Conservation (phyloP, 1,140 invertebrate species). For the Mylabris phalerata region DNA sequence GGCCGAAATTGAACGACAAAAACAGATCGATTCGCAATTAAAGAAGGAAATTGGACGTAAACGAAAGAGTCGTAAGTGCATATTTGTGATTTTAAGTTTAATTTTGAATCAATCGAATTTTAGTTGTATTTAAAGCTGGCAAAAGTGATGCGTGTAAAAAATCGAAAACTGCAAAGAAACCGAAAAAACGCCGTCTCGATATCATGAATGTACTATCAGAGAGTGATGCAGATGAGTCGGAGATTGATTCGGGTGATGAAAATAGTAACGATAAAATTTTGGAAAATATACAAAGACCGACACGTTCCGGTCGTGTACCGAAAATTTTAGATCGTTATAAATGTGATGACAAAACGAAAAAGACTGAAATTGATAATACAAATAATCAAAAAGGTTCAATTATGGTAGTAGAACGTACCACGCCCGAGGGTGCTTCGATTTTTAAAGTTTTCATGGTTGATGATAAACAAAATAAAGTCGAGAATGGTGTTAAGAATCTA, state of each 20-base stretch:
- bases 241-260: constrained; percentile 23
- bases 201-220: constrained; percentile 16
- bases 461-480: constrained; percentile 36
- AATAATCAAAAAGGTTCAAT: constrained; percentile 35
- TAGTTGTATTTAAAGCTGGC: background rate
- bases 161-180: constrained; percentile 8
- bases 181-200: constrained; percentile 6
- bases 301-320: constrained; percentile 29
- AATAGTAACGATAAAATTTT: constrained; percentile 6
- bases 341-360: background rate
- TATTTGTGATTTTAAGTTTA: background rate
- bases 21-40: constrained; percentile 19
- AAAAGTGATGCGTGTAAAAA: background rate
- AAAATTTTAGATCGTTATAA: constrained; percentile 22
- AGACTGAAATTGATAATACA: background rate
- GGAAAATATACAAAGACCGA: constrained; percentile 15
- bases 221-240: constrained; percentile 24
- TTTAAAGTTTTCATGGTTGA: constrained; percentile 46
- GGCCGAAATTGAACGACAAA: constrained; percentile 23
- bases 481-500: no score
- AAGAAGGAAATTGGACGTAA: constrained; percentile 16
- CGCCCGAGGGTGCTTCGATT: constrained; percentile 33
- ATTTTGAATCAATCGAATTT: no score
- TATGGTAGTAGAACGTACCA: constrained; percentile 39
- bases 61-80: background rate